A percentile compares a stretch with the other conserved stretches of the same genome.
Conservation (phyloP, 1,140 invertebrate genomes). For the Trichonephila clavipes region DNA sequence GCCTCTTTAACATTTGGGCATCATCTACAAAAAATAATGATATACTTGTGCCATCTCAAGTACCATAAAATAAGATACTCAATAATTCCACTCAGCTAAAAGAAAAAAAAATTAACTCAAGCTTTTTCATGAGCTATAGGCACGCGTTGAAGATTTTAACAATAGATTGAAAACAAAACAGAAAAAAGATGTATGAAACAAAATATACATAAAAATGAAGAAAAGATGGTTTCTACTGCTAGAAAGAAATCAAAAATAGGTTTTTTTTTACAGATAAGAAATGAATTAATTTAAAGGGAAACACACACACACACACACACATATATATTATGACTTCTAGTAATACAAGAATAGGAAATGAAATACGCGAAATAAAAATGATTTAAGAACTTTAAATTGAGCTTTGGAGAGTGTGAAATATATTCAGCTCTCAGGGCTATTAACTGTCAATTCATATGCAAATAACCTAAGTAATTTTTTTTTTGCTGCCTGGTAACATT, state of each 20-base stretch:
- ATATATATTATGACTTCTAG: conserved; percentile 26
- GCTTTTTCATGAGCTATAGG: neutral
- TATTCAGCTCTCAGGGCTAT: neutral
- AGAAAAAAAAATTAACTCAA: neutral
- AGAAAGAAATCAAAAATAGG: neutral
- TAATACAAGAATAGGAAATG: neutral
- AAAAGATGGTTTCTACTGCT: neutral
- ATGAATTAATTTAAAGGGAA: conserved; percentile 39
- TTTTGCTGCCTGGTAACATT: neutral
- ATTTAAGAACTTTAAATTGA: conserved; percentile 48
- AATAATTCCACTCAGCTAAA: neutral
- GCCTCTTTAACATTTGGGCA: conserved; percentile 3
- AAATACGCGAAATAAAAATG: conserved; percentile 39
- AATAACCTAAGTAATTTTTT: neutral
- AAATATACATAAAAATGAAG: neutral
- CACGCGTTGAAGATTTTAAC: conserved; percentile 11
- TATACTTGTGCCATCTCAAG: neutral
- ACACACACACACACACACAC: too few species aligned
- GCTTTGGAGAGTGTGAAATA: neutral
- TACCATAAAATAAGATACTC: conserved; percentile 15
- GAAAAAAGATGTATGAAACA: neutral
- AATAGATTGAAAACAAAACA: neutral
- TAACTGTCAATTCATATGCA: conserved; percentile 50
- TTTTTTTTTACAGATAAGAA: conserved; percentile 15
- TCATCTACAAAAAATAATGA: conserved; percentile 19